Conservation (phyloP, 2,888 invertebrate genomes). For the Imbricaverruca yamaguchii region DNA sequence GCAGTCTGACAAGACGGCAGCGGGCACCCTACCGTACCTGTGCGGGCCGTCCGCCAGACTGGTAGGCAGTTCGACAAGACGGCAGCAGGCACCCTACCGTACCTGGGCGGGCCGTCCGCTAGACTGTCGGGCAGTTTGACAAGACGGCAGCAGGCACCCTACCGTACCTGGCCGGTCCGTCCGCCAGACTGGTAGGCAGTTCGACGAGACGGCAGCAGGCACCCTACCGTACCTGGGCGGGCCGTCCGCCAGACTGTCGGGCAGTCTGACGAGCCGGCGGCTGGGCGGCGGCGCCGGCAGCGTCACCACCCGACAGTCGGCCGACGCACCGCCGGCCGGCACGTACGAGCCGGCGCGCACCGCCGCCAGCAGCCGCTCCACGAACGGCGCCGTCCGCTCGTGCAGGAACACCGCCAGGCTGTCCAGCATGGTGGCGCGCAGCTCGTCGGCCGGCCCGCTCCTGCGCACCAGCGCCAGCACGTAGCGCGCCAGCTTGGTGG, state of each 20-base stretch:
- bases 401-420: slow-evolving; percentile 93
- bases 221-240: too few species aligned
- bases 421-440: slow-evolving; percentile 81
- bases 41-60: too few species aligned
- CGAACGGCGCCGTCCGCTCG: slow-evolving; percentile 82
- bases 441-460: slow-evolving; percentile 60
- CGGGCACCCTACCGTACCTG: too few species aligned
- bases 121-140: too few species aligned
- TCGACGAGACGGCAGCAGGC: not conserved
- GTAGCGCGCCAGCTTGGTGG: not conserved
- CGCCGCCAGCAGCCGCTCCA: slow-evolving; percentile 70
- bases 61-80: too few species aligned
- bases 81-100: too few species aligned
- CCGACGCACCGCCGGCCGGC: not conserved
- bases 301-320: not conserved
- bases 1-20: too few species aligned
- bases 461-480: slow-evolving; percentile 45
- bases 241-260: not conserved
- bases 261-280: not conserved
- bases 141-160: too few species aligned
- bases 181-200: not conserved
- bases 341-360: slow-evolving; percentile 53
- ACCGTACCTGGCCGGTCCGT: too few species aligned
- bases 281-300: not conserved
- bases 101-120: too few species aligned